Evolutionary conservation across 1,140 invertebrate species (phyloP).

Genomic region (Epicauta chinensis): DNA sequence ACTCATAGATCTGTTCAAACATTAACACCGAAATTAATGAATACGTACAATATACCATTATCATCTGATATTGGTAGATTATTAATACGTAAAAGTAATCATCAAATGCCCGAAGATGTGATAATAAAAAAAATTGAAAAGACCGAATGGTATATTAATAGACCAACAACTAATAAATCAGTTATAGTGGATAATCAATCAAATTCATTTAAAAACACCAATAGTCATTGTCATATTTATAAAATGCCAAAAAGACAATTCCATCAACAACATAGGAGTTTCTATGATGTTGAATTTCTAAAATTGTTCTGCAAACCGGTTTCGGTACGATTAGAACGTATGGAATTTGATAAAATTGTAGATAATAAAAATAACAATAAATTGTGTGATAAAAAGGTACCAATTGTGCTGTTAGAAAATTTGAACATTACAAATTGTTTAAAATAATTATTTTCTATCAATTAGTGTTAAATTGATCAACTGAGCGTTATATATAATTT

Average conservation of each 20-base stretch:
- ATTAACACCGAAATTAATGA: too few relatives aligned
- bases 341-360: constrained; percentile 14
- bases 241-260: constrained; percentile 28
- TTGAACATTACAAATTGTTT: too few relatives aligned
- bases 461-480: too few relatives aligned
- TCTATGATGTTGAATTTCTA: constrained; percentile 3
- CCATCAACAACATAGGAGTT: constrained; percentile 12
- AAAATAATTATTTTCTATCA: too few relatives aligned
- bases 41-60: neutral
- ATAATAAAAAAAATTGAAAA: neutral
- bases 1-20: too few relatives aligned
- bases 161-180: neutral
- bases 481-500: too few relatives aligned
- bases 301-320: constrained; percentile 19
- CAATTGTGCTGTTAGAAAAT: too few relatives aligned
- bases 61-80: constrained; percentile 9
- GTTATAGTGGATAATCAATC: too few relatives aligned
- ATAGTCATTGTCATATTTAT: constrained; percentile 11
- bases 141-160: constrained; percentile 9
- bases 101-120: neutral
- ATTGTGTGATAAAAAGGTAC: too few relatives aligned
- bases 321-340: constrained; percentile 14
- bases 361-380: neutral
- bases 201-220: too few relatives aligned
- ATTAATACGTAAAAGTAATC: constrained; percentile 2